Conservation (phyloP, 2,113 vertebrate genomes). For the Petrocephalus microphthalmus region DNA sequence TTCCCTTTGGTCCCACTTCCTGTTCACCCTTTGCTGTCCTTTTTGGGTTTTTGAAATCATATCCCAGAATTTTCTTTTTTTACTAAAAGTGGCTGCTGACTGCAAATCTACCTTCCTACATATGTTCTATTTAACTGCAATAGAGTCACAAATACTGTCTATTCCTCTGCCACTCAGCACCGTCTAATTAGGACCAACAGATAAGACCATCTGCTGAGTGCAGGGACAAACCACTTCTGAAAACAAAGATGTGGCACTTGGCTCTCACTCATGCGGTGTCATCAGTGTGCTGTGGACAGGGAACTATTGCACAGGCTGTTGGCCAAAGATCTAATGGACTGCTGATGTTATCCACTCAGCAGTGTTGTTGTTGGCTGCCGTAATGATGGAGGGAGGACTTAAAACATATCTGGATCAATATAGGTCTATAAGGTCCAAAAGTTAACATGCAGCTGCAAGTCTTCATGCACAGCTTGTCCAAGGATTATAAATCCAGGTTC, state of each 20-base stretch:
- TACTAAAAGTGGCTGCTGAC: not conserved
- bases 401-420: not conserved
- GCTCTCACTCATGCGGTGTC: not conserved
- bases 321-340: not conserved
- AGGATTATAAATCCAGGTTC: not conserved
- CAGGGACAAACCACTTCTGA: not conserved
- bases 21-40: not conserved
- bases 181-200: not conserved
- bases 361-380: not conserved
- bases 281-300: not conserved
- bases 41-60: not conserved
- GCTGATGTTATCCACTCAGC: not conserved
- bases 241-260: conserved; percentile 10
- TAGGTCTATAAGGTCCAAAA: not conserved
- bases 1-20: not conserved
- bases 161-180: not conserved
- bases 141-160: not conserved
- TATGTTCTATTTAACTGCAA: not conserved
- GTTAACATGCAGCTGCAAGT: not conserved
- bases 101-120: not conserved
- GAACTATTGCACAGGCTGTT: not conserved
- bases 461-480: not conserved
- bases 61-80: not conserved
- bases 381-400: not conserved
- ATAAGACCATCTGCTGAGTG: not conserved